Base-by-base conservation (phyloP, 1,140 invertebrate genomes). In the Drosophila oshimai region DNA sequence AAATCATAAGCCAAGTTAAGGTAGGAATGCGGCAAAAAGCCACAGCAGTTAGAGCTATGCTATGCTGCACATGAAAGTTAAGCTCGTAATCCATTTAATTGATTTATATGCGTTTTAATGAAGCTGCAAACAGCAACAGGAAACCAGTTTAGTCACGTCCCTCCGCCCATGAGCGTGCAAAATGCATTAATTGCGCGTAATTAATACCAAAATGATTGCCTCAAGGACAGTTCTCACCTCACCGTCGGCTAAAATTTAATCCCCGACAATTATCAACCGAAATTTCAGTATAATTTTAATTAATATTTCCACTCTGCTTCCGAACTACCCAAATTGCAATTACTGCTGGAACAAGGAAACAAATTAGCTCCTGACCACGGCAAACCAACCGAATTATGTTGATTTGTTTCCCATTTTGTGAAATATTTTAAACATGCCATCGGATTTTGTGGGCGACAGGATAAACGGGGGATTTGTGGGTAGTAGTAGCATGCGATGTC, bases 91-190 rank as follows among this genome's bases (percentile, higher is more conserved):
- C 73, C 24, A 29, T 34, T 15, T 83, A 83, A 81, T 83, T 77
- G 78, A 81, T 81, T 83, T 81, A 77, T 81, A 69, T 60, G 55
- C 51, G 46, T 55, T 73, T 73, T 69, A 83, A 81, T 81, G 50
- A 54, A 68, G 67, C 72, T 57, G 60, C 74, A 68, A 44, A 45
- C 4, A 6, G 26, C 13, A 15, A 50, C 12, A 49, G 29, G 20
- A 33, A 29, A 28, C 24, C 41, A 61, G 36, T 57, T 62, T 45
- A 62, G 44, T 37, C 72, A 50, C 37, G 34, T 54, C 6, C 34
- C 26, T 39, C 10, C 36, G 22, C 6, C 13, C 17, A 28, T 10
- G 36, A 34, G 51, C 50, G 68, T 74, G 62, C 54, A 74, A 77
- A 78, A 55, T 79, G 55, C 76, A 64, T 73, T 81, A 83, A 61